A percentile compares a stretch with the other conserved stretches of the same genome.
These are phyloP conservation scores for Euclidia mi DNA, from an alignment of 2,888 invertebrate genomes.

Conservation along the genomic window DNA sequence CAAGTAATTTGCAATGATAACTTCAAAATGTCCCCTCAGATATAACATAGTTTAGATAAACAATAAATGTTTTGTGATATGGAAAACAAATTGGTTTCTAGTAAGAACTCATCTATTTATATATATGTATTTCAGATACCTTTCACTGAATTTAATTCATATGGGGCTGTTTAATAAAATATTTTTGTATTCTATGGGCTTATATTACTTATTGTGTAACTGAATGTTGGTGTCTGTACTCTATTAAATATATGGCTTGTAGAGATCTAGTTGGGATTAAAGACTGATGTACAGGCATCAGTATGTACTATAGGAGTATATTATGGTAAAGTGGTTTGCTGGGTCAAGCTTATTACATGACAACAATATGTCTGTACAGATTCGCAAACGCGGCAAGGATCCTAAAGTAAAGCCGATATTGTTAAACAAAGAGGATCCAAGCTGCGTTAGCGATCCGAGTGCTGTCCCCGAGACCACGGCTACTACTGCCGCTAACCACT, in stretches of 20 bases:
- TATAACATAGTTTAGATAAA: not conserved
- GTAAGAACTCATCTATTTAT: too few species aligned
- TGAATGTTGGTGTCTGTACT: too few species aligned
- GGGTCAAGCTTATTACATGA: constrained; percentile 30
- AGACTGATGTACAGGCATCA: too few species aligned
- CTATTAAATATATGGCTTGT: too few species aligned
- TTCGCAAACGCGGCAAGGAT: constrained; percentile 92
- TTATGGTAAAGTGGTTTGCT: constrained; percentile 8
- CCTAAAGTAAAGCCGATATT: constrained; percentile 94
- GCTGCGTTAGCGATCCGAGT: constrained; percentile 88
- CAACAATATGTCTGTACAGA: constrained; percentile 77
- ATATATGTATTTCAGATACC: too few species aligned
- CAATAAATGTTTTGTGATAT: too few species aligned
- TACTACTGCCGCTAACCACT: constrained; percentile 91
- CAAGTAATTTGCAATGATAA: constrained; percentile 13
- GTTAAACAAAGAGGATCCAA: constrained; percentile 93
- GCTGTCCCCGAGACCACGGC: constrained; percentile 79
- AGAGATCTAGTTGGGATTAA: too few species aligned
- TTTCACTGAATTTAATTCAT: too few species aligned
- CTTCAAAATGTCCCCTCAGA: not conserved
- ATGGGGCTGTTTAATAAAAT: not conserved
- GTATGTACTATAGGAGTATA: not conserved
- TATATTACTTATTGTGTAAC: too few species aligned
- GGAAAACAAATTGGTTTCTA: too few species aligned
- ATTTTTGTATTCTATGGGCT: too few species aligned